phyloP scores from a whole-genome alignment of 2,113 vertebrate genomes.

The Sylvilagus bachmani region DNA sequence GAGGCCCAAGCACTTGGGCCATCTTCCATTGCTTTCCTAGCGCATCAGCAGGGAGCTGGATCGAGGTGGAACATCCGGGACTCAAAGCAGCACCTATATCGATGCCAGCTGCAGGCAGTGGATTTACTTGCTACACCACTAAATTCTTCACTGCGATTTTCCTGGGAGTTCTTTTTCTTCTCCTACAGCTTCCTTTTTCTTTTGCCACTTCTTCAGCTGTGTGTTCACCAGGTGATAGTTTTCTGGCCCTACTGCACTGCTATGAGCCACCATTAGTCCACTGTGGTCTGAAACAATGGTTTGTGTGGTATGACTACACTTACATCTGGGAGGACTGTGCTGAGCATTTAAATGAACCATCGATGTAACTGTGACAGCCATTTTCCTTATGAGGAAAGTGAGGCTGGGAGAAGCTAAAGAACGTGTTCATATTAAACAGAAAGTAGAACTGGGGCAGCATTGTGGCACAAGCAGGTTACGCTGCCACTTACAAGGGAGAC shows the following conservation, averaged over 20 bases:
- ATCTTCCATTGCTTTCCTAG: too few relatives aligned
- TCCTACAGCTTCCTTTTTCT: neutral
- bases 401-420: neutral
- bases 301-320: neutral
- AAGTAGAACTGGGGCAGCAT: neutral
- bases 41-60: too few relatives aligned
- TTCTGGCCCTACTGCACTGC: neutral
- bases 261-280: neutral
- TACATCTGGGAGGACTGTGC: neutral
- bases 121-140: too few relatives aligned
- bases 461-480: too few relatives aligned
- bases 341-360: neutral
- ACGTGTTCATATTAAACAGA: neutral
- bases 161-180: neutral
- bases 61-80: too few relatives aligned
- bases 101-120: too few relatives aligned
- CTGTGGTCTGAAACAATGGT: neutral
- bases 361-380: neutral
- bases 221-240: neutral
- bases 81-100: too few relatives aligned
- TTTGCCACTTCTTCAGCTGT: neutral
- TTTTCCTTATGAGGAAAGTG: conserved; percentile 32
- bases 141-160: neutral
- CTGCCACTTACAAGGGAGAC: too few relatives aligned
- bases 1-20: too few relatives aligned